Conservation (phyloP, 2,888 invertebrate genomes). For the Oscheius sp. region DNA sequence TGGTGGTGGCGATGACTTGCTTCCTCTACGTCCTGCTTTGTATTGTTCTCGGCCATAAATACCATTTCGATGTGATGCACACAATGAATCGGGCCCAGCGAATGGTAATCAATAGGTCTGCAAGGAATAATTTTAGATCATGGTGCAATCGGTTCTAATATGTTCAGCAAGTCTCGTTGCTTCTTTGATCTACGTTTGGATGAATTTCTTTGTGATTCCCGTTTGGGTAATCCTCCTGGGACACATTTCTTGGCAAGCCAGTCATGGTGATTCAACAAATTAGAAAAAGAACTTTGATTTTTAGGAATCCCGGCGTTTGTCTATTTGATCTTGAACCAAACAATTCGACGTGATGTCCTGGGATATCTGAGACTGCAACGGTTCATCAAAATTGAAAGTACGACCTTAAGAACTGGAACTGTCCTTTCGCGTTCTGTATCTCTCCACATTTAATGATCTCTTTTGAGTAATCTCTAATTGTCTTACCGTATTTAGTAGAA, state of each 20-base stretch:
- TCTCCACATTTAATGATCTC: background rate
- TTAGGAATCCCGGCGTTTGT: constrained; percentile 44
- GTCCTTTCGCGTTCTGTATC: too few species aligned
- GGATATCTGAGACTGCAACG: background rate
- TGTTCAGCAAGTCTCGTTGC: constrained; percentile 46
- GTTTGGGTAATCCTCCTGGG: constrained; percentile 47
- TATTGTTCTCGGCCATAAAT: background rate
- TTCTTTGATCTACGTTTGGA: constrained; percentile 47
- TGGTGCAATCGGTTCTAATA: constrained; percentile 45
- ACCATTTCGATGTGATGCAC: background rate
- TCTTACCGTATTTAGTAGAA: too few species aligned
- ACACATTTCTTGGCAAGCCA: constrained; percentile 47
- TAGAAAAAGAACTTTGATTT: background rate
- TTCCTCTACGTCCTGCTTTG: background rate
- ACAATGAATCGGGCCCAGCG: background rate
- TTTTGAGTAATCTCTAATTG: background rate
- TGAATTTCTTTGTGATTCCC: constrained; percentile 49
- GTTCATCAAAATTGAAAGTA: too few species aligned
- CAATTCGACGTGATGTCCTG: constrained; percentile 39
- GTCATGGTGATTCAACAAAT: constrained; percentile 30
- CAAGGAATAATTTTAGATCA: constrained; percentile 37
- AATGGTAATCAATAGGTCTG: too few species aligned
- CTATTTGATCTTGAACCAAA: constrained; percentile 43
- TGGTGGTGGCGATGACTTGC: background rate
- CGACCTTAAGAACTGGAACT: background rate